Conservation (phyloP, 2,797 vertebrate genomes). For the Prunella strophiata region DNA sequence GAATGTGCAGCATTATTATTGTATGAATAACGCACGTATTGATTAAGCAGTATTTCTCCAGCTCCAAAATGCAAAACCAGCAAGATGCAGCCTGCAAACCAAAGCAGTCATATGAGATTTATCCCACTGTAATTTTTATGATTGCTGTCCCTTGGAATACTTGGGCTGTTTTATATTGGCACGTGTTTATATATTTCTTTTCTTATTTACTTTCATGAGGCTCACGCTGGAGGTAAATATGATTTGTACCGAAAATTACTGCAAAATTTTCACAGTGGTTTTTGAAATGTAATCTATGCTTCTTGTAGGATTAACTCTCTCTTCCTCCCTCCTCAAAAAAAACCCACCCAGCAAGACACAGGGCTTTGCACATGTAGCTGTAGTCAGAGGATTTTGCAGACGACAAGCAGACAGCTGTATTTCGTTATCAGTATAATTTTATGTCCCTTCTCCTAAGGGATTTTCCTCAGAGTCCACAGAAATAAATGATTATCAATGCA, state of each 20-base stretch:
- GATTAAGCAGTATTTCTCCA: conserved; percentile 22
- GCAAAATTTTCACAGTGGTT: background rate
- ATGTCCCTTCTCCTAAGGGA: background rate
- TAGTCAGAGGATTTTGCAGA: background rate
- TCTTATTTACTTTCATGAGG: background rate
- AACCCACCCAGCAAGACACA: background rate
- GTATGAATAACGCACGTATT: background rate
- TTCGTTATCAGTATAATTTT: conserved; percentile 23
- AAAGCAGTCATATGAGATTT: background rate
- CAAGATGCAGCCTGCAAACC: background rate
- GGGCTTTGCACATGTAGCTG: background rate
- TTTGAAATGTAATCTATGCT: background rate
- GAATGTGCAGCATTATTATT: background rate
- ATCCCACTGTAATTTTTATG: background rate
- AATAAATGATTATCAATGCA: conserved; percentile 59
- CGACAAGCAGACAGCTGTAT: background rate
- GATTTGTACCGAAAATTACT: background rate
- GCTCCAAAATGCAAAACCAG: conserved; percentile 15
- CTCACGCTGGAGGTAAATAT: background rate
- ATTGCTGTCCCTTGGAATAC: background rate
- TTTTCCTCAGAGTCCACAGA: background rate
- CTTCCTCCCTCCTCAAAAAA: background rate
- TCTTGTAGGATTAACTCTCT: background rate
- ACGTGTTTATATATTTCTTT: background rate
- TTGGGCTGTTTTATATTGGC: background rate